Evolutionary conservation across 2,888 invertebrate species (phyloP), one percentile per base, ranked within the genome.

Genomic region (Ptycholaimellus sp.): DNA sequence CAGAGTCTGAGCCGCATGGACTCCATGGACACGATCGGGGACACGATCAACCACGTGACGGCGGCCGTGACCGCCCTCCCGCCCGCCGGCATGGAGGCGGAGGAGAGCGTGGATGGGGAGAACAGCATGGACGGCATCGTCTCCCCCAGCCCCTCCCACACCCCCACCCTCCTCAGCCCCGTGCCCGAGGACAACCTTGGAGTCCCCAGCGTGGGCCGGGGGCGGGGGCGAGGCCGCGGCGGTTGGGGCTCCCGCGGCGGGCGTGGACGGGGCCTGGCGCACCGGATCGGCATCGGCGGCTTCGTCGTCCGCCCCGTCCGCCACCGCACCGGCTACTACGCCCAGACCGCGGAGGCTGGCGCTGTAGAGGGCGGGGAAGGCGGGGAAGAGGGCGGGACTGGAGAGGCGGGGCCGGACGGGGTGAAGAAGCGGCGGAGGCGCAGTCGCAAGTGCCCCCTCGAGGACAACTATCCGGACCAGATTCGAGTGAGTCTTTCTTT

Each of bases 381-480:
- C 2, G 46, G 46, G 20, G 48, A 47, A 21, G 42, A 39, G 9
- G 42, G 36, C 14, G 40, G 39, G 11, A 19, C 13, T 14, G 9
- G 27, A 11, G 31, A 32, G 16, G 34, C 40, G 17, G 35, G 41
- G 30, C 32, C 4, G 13, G 17, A 36, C 28, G 28, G n/a, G n/a
- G n/a, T n/a, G n/a, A n/a, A n/a, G n/a, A 49, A 45, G 28, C 31
- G 47, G 13, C 48, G 49, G 1, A 29, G 54, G n/a, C 53, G 50
- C 34, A 49, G 53, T 13, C 41, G 54, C 34, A 37, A 47, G 58
- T 57, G 58, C 6, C 52, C 52, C 37, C 64, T 93, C 20, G 76
- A 78, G 58, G 90, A 93, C 59, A 77, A 75, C 47, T 93, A 82
- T 59, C 93, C 90, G 1, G 39, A 47, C 2, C 33, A 36, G n/a